These are phyloP conservation scores for Trichopoda pennipes DNA, from an alignment of 2,888 invertebrate genomes.

Conservation along the genomic window DNA sequence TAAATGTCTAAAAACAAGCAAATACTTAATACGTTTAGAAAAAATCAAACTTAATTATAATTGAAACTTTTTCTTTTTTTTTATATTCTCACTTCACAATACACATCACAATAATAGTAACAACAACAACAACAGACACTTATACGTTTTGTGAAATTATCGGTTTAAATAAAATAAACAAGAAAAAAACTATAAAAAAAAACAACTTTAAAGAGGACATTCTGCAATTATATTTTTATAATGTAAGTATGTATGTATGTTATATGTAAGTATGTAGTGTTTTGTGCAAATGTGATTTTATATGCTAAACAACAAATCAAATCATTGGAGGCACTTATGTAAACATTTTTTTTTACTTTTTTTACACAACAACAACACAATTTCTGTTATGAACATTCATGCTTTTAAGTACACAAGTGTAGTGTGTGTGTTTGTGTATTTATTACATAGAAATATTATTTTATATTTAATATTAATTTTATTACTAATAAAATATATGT, in stretches of 20 bases:
- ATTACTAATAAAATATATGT: background rate
- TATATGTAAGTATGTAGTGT: slow-evolving; percentile 50
- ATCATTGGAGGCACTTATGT: slow-evolving; percentile 18
- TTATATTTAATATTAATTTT: background rate
- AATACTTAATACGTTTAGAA: slow-evolving; percentile 22
- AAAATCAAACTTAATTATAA: slow-evolving; percentile 44
- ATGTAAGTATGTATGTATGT: slow-evolving; percentile 49
- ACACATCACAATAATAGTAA: slow-evolving; percentile 5
- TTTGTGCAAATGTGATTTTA: background rate
- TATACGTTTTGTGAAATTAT: slow-evolving; percentile 49
- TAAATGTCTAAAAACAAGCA: slow-evolving; percentile 12
- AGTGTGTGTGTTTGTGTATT: background rate
- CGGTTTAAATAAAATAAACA: slow-evolving; percentile 10
- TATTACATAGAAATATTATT: background rate
- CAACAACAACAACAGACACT: slow-evolving; percentile 23
- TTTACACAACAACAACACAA: slow-evolving; percentile 10
- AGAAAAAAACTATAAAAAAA: slow-evolving; percentile 25
- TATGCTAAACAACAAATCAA: background rate
- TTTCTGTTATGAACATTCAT: background rate
- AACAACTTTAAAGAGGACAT: slow-evolving; percentile 55
- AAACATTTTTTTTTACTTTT: slow-evolving; percentile 24
- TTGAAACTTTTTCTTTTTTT: slow-evolving; percentile 44
- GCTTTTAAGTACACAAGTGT: background rate
- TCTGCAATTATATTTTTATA: slow-evolving; percentile 52
- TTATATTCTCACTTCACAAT: background rate